Base-by-base conservation (phyloP, 2,113 vertebrate species). In the Lophotis ruficrista region DNA sequence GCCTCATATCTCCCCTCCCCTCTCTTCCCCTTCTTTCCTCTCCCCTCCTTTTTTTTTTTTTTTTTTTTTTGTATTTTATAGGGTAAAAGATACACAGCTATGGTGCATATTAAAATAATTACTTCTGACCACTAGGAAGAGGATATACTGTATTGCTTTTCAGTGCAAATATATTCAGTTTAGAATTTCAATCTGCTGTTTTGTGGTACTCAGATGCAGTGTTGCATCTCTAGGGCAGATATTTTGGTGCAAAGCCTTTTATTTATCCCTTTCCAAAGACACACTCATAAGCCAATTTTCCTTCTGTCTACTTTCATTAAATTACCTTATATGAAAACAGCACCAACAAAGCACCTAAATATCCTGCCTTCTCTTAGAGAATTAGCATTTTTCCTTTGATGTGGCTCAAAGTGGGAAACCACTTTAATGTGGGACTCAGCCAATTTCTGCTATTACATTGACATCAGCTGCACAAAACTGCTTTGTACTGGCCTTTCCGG, bases 381-480 rank as follows among this genome's bases (percentile, higher is more conserved):
- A 96, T 96, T 87, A 89, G 28, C 35, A 87, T 82, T 93, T 85
- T 95, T 93, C 30, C 58, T 97, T 95, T 96, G 84, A 96, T 82
- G 83, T 91, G 27, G 41, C 56, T 94, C 79, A 86, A 94, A 96
- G 86, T 89, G 28, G 69, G 68, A 96, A 97, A 83, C 62, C 58
- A 76, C 31, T 95, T 96, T 58, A 37, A 72, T 75, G 58, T 89
- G 43, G 47, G 56, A 93, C 57, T 77, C 54, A 68, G 87, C 38
- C 81, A 93, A 78, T 80, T 92, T 95, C 73, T 92, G 62, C 68
- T 90, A 53, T 65, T 94, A 27, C 88, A 92, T 51, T 60, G 48
- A 83, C 75, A 96, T 93, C 84, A 72, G 45, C 73, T 91, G 72
- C 35, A 82, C 33, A 79, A 78, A 89, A 43, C 18, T 70, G 60